Evolutionary conservation across 2,113 vertebrate genomes (phyloP).

Genomic region (Odobenus rosmarus): DNA sequence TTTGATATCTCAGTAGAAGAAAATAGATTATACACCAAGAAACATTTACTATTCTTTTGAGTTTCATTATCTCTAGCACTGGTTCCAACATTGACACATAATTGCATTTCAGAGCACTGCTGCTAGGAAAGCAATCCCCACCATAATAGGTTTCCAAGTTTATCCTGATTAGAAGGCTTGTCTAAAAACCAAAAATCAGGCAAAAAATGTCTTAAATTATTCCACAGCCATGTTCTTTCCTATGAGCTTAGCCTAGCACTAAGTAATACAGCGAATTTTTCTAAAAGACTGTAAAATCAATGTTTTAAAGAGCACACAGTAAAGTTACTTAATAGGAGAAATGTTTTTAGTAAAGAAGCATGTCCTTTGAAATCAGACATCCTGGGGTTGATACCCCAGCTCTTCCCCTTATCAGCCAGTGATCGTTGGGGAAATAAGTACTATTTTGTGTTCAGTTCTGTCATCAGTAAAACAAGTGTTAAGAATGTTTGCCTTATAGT

Average conservation of each 20-base stretch:
- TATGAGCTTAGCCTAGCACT: background rate
- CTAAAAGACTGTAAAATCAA: background rate
- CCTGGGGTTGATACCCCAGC: background rate
- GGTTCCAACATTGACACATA: background rate
- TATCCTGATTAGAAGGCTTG: background rate
- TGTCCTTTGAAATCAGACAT: conserved; percentile 1
- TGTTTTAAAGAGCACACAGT: background rate
- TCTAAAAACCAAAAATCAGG: background rate
- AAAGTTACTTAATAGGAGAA: background rate
- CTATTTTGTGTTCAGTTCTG: background rate
- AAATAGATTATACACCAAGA: background rate
- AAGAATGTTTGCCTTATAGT: background rate
- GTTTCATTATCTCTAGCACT: background rate
- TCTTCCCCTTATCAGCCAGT: background rate
- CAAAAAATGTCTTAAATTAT: background rate
- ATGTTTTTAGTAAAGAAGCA: background rate
- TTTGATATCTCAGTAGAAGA: background rate
- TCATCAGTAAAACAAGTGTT: background rate
- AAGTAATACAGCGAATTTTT: background rate
- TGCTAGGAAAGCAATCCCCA: background rate
- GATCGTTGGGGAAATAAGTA: background rate
- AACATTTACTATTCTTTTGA: background rate
- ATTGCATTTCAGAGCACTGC: background rate
- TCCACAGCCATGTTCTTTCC: background rate
- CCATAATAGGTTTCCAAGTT: background rate